Percentiles rank a stretch among this genome's conserved stretches.
Conservation (phyloP, 1,140 invertebrate genomes). For the Amyelois transitella region DNA sequence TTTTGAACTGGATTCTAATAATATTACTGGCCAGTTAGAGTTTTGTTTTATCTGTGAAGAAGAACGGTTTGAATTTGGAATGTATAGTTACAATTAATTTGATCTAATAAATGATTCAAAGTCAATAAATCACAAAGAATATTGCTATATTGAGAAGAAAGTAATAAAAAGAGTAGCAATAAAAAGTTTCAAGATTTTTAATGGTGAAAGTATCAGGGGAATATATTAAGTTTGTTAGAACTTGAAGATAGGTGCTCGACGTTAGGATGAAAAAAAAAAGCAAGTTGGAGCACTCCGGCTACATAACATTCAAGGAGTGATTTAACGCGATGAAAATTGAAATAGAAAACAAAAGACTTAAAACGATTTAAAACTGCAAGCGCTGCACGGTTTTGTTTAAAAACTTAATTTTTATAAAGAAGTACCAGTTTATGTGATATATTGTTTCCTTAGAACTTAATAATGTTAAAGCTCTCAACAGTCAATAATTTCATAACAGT, state of each 20-base stretch:
- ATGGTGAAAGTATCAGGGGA: slow-evolving; percentile 21
- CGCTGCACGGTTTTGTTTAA: background rate
- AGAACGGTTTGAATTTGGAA: background rate
- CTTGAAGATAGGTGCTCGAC: slow-evolving; percentile 23
- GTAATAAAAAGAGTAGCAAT: slow-evolving; percentile 15
- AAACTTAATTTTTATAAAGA: background rate
- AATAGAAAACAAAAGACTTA: slow-evolving; percentile 2
- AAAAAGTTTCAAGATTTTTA: slow-evolving; percentile 27
- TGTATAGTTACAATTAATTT: too few relatives aligned
- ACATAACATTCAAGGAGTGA: slow-evolving; percentile 1
- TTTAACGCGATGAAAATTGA: background rate
- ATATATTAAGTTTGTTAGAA: slow-evolving; percentile 28
- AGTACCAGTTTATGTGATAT: background rate
- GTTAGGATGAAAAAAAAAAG: slow-evolving; percentile 18
- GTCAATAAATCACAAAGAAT: too few relatives aligned
- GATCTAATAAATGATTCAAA: too few relatives aligned
- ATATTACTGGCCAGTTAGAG: slow-evolving; percentile 16
- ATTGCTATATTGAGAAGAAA: background rate
- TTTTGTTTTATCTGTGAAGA: slow-evolving; percentile 13
- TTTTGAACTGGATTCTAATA: slow-evolving; percentile 17
- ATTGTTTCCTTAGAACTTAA: background rate
- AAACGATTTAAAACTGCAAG: background rate
- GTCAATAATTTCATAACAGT: too few relatives aligned
- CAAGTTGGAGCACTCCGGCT: background rate
- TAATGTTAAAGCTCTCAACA: background rate